Evolutionary conservation across 2,888 invertebrate genomes (phyloP).

Genomic region (Dimorphilus gyrociliatus): DNA sequence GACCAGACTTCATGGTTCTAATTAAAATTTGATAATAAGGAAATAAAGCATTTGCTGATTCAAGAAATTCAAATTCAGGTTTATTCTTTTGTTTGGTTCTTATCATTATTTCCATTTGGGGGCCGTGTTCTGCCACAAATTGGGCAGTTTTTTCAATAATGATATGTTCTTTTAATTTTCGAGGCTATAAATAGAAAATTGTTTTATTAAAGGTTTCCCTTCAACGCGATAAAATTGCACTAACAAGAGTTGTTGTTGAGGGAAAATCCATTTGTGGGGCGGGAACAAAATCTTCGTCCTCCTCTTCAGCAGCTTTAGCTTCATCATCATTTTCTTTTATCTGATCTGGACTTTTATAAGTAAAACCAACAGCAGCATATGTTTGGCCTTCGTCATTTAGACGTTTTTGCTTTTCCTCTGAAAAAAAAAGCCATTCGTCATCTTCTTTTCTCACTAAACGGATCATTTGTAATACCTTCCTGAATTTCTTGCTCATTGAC

Average conservation of each 20-base stretch:
- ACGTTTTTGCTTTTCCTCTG: conserved; percentile 81
- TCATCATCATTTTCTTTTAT: no score
- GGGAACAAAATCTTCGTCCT: not conserved
- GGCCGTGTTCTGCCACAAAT: conserved; percentile 56
- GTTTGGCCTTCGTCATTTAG: conserved; percentile 45
- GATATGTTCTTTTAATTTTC: conserved; percentile 67
- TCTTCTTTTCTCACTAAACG: no score
- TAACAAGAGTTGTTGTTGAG: conserved; percentile 11
- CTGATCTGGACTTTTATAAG: conserved; percentile 28
- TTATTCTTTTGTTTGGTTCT: conserved; percentile 91
- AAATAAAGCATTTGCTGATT: conserved; percentile 64
- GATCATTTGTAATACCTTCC: no score
- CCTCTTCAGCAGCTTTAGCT: no score
- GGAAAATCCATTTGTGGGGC: conserved; percentile 4
- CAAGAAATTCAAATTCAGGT: conserved; percentile 78
- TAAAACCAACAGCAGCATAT: conserved; percentile 39
- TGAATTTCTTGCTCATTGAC: conserved; percentile 73
- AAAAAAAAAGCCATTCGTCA: conserved; percentile 13
- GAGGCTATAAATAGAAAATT: conserved; percentile 49
- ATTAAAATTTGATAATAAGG: conserved; percentile 63
- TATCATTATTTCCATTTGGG: conserved; percentile 94
- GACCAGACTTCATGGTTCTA: conserved; percentile 28
- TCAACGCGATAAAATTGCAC: no score
- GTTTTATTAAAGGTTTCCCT: no score
- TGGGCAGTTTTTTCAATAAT: conserved; percentile 72